Evolutionary conservation across 1,140 invertebrate species (phyloP).

Genomic region (Lepidotrigona ventralis): DNA sequence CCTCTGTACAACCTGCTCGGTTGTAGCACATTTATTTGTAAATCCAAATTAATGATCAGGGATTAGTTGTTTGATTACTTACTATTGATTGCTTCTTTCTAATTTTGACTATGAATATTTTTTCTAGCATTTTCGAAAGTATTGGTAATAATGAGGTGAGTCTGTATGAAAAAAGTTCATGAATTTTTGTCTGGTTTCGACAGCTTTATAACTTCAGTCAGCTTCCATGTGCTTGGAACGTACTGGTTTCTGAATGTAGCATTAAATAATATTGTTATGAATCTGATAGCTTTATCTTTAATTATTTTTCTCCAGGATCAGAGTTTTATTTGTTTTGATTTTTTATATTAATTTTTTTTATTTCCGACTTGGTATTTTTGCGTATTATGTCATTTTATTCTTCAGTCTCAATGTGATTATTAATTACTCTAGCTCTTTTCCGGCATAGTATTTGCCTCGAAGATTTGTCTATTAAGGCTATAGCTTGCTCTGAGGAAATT

Average conservation of each 20-base stretch:
- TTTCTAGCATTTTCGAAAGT: conserved; percentile 24
- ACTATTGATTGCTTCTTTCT: background rate
- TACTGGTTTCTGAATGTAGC: conserved; percentile 42
- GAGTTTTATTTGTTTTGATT: conserved; percentile 50
- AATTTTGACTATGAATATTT: background rate
- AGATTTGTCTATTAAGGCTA: conserved; percentile 43
- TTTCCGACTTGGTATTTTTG: background rate
- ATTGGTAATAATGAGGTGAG: conserved; percentile 26
- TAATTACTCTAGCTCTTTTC: background rate
- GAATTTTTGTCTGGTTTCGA: conserved; percentile 55
- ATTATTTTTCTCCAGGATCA: conserved; percentile 60
- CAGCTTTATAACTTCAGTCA: conserved; percentile 68
- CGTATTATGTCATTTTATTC: background rate
- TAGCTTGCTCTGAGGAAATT: conserved; percentile 53
- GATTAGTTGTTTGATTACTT: conserved; percentile 34
- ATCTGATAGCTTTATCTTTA: conserved; percentile 38
- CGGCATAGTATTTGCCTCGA: background rate
- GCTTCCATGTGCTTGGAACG: conserved; percentile 67
- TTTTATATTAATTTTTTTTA: background rate
- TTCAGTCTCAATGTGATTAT: background rate
- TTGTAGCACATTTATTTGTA: conserved; percentile 49
- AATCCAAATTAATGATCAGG: conserved; percentile 70
- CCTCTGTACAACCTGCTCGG: conserved; percentile 36
- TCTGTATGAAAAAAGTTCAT: conserved; percentile 20
- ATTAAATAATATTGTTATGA: conserved; percentile 41